Conservation (phyloP, 2,797 vertebrate genomes). For the Phataginus tricuspis region DNA sequence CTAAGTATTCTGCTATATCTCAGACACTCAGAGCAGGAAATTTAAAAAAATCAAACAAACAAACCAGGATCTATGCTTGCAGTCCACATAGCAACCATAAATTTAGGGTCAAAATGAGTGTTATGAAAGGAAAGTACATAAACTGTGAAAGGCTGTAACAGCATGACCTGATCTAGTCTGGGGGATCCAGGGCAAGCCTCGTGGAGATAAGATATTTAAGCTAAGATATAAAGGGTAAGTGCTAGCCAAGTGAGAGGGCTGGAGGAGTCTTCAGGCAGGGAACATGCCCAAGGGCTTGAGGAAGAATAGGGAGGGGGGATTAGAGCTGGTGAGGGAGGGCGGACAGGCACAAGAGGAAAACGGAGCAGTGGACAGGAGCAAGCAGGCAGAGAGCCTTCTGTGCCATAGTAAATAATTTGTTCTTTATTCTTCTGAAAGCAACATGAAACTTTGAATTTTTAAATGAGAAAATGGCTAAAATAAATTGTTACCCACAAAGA, state of each 20-base stretch:
- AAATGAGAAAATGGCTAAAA: background rate
- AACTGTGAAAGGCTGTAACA: background rate
- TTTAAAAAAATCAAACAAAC: background rate
- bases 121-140: slow-evolving; percentile 45
- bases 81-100: background rate
- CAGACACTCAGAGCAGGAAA: background rate
- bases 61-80: background rate
- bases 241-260: background rate
- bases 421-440: background rate
- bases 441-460: background rate
- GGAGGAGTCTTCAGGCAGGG: background rate
- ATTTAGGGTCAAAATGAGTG: background rate
- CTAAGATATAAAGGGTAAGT: background rate
- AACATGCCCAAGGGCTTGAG: background rate
- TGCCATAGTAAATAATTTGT: background rate
- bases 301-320: slow-evolving; percentile 46
- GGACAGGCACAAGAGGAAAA: background rate
- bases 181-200: background rate
- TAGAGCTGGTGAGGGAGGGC: background rate
- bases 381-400: background rate
- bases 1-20: background rate
- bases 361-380: background rate
- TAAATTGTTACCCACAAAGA: background rate
- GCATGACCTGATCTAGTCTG: background rate
- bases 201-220: slow-evolving; percentile 37